Base-by-base conservation (phyloP, 2,113 vertebrate species). In the Tragelaphus strepsiceros region DNA sequence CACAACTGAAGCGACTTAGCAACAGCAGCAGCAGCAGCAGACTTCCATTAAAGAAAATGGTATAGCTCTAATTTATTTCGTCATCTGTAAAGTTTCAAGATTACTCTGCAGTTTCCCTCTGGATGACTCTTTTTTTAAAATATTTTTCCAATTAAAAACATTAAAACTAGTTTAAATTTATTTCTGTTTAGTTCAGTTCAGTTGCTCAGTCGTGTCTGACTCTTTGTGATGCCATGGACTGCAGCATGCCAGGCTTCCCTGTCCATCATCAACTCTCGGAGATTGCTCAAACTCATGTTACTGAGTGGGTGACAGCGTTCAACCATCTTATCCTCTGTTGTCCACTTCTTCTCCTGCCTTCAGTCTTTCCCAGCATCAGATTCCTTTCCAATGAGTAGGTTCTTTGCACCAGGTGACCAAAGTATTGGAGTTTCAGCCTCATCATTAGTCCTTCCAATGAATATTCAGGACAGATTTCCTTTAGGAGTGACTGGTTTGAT, bases 211-310 rank as follows among this genome's bases (percentile, higher is more conserved):
- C 0, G 3, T 64, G 62, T 64, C 62, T 64, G 15, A 64, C 32
- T 64, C 3, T 32, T 64, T n/a, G 62, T n/a, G 32, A 64, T 17
- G 6, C 12, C 30, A 3, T n/a, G 16, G 62, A 64, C 15, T 64
- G 32, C 62, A n/a, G 16, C 30, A n/a, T 4, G 1, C 62, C 15
- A 64, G 62, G 7, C 15, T 64, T n/a, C 13, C 62, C 62, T 64
- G 62, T n/a, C 15, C 15, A 4, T 64, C 62, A n/a, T 7, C 62
- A n/a, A 64, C 15, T 17, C 7, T n/a, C 1, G 0, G 11, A 28
- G 62, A 15, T n/a, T n/a, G 32, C 30, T 17, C 62, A 64, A n/a
- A 8, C 32, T 17, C 30, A 64, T 64, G 32, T n/a, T 64, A 9
- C 6, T n/a, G 62, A 64, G 62, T n/a, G 62, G 62, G 6, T 64